These are phyloP conservation scores for Bergia puertoricense DNA, from an alignment of 92 coral and sea anemone species.

Conservation along the genomic window DNA sequence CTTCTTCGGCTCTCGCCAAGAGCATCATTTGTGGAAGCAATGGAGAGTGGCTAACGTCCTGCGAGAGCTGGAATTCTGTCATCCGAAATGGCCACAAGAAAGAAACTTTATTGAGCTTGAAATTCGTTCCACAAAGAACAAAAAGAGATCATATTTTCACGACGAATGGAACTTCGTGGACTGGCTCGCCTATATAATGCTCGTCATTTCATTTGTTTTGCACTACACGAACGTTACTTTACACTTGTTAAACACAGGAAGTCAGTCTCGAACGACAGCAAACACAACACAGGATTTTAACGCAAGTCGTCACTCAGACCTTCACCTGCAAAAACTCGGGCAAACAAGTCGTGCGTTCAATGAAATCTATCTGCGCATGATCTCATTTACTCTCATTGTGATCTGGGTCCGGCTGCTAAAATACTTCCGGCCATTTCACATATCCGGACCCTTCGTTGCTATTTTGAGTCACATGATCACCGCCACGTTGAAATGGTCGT, in stretches of 20 bases:
- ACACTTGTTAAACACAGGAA: slow-evolving; percentile 20
- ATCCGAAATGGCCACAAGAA: slow-evolving; percentile 84
- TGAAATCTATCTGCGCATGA: slow-evolving; percentile 55
- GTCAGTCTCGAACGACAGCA: not conserved
- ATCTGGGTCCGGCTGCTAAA: slow-evolving; percentile 81
- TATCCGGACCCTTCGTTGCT: slow-evolving; percentile 79
- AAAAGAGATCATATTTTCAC: slow-evolving; percentile 63
- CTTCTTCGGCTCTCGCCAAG: slow-evolving; percentile 63
- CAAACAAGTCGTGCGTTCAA: slow-evolving; percentile 37
- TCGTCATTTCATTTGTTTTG: slow-evolving; percentile 55
- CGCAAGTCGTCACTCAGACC: slow-evolving; percentile 1
- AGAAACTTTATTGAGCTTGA: slow-evolving; percentile 65
- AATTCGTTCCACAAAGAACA: slow-evolving; percentile 49
- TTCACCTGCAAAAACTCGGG: slow-evolving; percentile 26
- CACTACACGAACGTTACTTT: slow-evolving; percentile 59
- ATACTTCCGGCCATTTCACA: slow-evolving; percentile 82
- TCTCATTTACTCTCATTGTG: slow-evolving; percentile 65
- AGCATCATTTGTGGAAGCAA: slow-evolving; percentile 53
- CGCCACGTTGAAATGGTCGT: slow-evolving; percentile 75
- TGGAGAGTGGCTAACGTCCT: slow-evolving; percentile 69
- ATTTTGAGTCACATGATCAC: slow-evolving; percentile 75
- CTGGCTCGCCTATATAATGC: slow-evolving; percentile 77
- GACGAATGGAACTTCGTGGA: slow-evolving; percentile 84
- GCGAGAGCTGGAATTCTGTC: slow-evolving; percentile 79
- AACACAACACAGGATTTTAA: not conserved